Evolutionary conservation across 2,797 vertebrate species (phyloP), one percentile per base, ranked within the genome.

Genomic region (Delichon dasypus): DNA sequence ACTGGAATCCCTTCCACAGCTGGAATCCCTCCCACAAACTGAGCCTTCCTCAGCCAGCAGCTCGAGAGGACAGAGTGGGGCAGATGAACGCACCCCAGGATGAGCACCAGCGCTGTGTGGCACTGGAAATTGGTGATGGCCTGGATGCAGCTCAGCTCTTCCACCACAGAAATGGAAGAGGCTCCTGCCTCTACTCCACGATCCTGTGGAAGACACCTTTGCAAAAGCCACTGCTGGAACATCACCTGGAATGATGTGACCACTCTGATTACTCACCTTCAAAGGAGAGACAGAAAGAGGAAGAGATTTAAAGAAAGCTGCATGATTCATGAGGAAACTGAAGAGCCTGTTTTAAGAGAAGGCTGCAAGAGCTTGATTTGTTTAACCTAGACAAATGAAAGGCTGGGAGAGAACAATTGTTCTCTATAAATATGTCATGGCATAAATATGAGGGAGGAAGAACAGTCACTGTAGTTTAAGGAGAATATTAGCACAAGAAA

Each of bases 371-470:
- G 71, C 68, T 83, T 80, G 81, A 95, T 94, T 95, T 95, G 90
- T 93, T 96, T 94, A 97, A 96, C 92, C 92, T 89, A 94, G 89
- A 94, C 94, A 90, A 91, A 94, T 88, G 85, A 93, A 97, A 85
- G 57, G 82, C 89, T 77, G 72, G 68, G 75, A 87, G 87, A 88
- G 92, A 95, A 95, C 94, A 91, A 94, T 54, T 89, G 90, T 72
- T 93, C 94, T 88, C 93, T 72, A 89, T 95, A 96, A 95, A 91
- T 93, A 96, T 80, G 89, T 92, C 95, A 89, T 11, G 4, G 72
- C 53, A 85, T 83, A 96, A 95, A 94, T 80, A 95, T 13, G 72
- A 95, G 54, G 74, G 89, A 97, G 84, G 81, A 94, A 93, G 90
- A 96, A 89, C 68, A 95, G 90, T 83, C 93, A 90, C 68, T 75